Conservation (phyloP, 1,140 invertebrate species). For the Zaprionus nigranus region DNA sequence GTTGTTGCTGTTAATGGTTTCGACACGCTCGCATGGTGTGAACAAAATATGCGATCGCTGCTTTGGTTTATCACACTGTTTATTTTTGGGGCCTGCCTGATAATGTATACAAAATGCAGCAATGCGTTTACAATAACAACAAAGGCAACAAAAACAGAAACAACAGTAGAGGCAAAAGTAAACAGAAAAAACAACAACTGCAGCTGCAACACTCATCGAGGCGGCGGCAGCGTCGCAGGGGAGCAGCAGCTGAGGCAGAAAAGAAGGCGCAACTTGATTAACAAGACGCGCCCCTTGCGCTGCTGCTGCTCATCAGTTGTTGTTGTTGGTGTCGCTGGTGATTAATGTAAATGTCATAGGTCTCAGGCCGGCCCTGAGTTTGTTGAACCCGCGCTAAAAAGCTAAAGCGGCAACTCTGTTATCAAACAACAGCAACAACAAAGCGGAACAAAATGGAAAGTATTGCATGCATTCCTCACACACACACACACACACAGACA, state of each 20-base stretch:
- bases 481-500: conserved; percentile 10
- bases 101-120: conserved; percentile 77
- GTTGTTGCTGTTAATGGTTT: conserved; percentile 66
- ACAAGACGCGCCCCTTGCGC: conserved; percentile 21
- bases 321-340: conserved; percentile 40
- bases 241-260: not conserved
- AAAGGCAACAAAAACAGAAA: conserved; percentile 26
- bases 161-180: no score
- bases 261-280: conserved; percentile 21
- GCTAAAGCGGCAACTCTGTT: conserved; percentile 31
- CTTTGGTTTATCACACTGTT: conserved; percentile 73
- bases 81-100: conserved; percentile 52
- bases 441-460: conserved; percentile 69
- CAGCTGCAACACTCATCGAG: not conserved
- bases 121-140: conserved; percentile 57
- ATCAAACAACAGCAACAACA: conserved; percentile 42
- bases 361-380: conserved; percentile 34
- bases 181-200: not conserved
- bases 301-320: not conserved
- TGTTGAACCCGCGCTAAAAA: conserved; percentile 43
- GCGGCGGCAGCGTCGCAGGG: not conserved
- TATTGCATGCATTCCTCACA: conserved; percentile 20
- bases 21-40: conserved; percentile 66
- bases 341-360: conserved; percentile 82
- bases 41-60: conserved; percentile 71